Conservation (phyloP, 2,888 invertebrate species). For the Coelopa pilipes region DNA sequence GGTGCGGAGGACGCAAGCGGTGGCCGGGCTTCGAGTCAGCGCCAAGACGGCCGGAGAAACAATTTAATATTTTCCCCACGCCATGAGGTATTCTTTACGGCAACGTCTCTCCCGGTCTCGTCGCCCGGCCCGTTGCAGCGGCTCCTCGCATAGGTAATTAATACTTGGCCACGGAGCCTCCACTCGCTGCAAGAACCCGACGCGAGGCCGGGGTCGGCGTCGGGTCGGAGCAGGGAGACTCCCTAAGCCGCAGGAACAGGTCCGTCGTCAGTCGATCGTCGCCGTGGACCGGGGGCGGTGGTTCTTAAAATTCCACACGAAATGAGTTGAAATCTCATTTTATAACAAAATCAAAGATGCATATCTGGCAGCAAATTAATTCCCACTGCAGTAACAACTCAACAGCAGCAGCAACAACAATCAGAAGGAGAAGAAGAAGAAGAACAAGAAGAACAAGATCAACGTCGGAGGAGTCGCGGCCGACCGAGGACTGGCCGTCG, state of each 20-base stretch:
- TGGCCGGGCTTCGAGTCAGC: too few relatives aligned
- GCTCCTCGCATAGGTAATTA: slow-evolving; percentile 7
- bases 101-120: background rate
- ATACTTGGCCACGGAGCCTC: slow-evolving; percentile 3
- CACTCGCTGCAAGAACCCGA: background rate
- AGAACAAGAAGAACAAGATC: background rate
- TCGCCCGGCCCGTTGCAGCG: too few relatives aligned
- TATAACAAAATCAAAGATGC: slow-evolving; percentile 23
- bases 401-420: background rate
- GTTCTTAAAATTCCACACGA: slow-evolving; percentile 28
- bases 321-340: slow-evolving; percentile 10
- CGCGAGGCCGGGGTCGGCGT: background rate
- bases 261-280: background rate
- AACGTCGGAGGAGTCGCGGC: background rate
- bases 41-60: background rate
- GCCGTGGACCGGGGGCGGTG: background rate
- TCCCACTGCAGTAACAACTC: background rate
- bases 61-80: slow-evolving; percentile 14
- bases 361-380: slow-evolving; percentile 23
- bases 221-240: background rate
- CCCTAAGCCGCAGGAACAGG: slow-evolving; percentile 7
- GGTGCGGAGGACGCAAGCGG: slow-evolving; percentile 28
- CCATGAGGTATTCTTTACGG: background rate
- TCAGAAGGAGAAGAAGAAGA: background rate
- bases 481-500: background rate